Evolutionary conservation across 2,113 vertebrate genomes (phyloP).

Genomic region (Notechis scutatus): DNA sequence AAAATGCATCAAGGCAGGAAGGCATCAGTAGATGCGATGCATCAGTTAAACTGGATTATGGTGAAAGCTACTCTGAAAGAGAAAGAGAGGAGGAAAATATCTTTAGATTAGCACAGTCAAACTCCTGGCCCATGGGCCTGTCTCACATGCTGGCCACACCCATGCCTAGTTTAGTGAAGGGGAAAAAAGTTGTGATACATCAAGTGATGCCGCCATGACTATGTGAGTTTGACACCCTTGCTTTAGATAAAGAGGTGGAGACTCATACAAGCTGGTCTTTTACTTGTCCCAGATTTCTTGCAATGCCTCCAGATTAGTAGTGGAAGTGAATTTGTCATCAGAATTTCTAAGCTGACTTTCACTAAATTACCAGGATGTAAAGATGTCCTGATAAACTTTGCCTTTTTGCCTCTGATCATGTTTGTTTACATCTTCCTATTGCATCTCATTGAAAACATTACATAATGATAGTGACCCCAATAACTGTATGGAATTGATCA

Average conservation of each 20-base stretch:
- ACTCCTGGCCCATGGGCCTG: too few relatives aligned
- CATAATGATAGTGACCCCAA: background rate
- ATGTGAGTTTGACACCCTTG: too few relatives aligned
- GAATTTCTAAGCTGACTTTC: background rate
- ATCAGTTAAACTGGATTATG: too few relatives aligned
- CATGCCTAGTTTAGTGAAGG: too few relatives aligned
- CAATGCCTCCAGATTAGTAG: background rate
- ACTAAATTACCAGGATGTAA: background rate
- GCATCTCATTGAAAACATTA: background rate
- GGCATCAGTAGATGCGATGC: background rate
- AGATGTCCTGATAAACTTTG: background rate
- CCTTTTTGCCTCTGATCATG: background rate
- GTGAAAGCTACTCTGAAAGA: background rate
- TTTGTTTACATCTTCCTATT: background rate
- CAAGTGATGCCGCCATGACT: too few relatives aligned
- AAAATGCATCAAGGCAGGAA: background rate
- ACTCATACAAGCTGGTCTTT: background rate
- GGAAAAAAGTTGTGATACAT: too few relatives aligned
- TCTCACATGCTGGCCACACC: too few relatives aligned
- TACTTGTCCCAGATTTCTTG: background rate
- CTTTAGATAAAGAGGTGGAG: background rate
- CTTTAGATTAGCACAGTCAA: background rate
- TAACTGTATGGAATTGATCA: background rate
- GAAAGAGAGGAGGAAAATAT: background rate
- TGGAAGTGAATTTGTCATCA: background rate